These are phyloP conservation scores for Gisinianus flammeolus DNA, from an alignment of 2,888 invertebrate genomes.

Conservation along the genomic window DNA sequence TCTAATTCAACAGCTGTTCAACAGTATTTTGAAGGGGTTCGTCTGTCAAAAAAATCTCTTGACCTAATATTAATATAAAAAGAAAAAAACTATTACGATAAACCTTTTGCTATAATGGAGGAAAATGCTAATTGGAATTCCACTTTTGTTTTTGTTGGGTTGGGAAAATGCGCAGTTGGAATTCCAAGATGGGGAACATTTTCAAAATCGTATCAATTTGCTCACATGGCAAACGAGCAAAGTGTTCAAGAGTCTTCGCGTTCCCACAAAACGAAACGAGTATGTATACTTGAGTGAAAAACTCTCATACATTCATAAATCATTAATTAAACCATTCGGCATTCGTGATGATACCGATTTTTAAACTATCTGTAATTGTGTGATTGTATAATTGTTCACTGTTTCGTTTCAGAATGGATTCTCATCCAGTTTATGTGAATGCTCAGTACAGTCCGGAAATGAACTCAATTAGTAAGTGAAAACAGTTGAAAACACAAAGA, in stretches of 20 bases:
- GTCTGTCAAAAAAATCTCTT: neutral
- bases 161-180: neutral
- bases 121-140: too few species aligned
- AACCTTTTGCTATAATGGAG: too few species aligned
- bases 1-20: slow-evolving; percentile 71
- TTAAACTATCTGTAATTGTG: too few species aligned
- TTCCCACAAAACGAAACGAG: neutral
- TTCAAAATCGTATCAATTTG: neutral
- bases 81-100: too few species aligned
- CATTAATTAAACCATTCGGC: neutral
- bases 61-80: neutral
- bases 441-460: slow-evolving; percentile 75
- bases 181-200: neutral
- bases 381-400: too few species aligned
- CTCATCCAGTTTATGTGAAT: slow-evolving; percentile 64
- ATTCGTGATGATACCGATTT: neutral
- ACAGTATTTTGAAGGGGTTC: slow-evolving; percentile 69
- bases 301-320: neutral
- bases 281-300: too few species aligned
- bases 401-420: slow-evolving; percentile 19
- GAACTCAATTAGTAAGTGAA: slow-evolving; percentile 73
- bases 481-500: neutral
- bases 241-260: neutral
- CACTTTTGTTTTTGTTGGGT: too few species aligned
- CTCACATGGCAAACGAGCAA: neutral